Evolutionary conservation across 2,797 vertebrate genomes (phyloP).

Genomic region (Acestrorhynchus altus): DNA sequence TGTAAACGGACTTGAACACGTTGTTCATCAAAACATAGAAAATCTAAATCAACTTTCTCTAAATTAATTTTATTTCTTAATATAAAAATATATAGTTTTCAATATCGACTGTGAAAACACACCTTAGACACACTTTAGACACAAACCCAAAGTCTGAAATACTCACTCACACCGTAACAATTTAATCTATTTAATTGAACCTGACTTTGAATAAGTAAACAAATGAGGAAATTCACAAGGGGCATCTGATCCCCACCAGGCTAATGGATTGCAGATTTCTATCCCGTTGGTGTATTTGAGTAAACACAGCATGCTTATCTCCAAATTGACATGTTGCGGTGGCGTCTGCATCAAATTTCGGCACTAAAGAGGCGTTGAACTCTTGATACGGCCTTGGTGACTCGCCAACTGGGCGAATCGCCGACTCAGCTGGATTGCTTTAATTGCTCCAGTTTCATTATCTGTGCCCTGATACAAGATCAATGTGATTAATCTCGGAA

Average conservation of each 20-base stretch:
- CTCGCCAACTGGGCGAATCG: slow-evolving; percentile 74
- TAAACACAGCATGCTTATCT: slow-evolving; percentile 81
- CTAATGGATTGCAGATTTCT: slow-evolving; percentile 83
- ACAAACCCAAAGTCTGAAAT: slow-evolving; percentile 14
- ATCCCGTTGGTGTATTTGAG: slow-evolving; percentile 74
- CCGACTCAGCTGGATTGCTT: slow-evolving; percentile 62
- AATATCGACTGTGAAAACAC: background rate
- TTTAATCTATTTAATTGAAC: slow-evolving; percentile 81
- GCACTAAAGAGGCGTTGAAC: slow-evolving; percentile 76
- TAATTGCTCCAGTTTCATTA: slow-evolving; percentile 58
- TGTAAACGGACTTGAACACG: too few relatives aligned
- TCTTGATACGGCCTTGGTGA: slow-evolving; percentile 75
- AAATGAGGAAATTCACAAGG: slow-evolving; percentile 80
- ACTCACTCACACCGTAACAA: slow-evolving; percentile 41
- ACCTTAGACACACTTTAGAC: too few relatives aligned
- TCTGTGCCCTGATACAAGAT: slow-evolving; percentile 57
- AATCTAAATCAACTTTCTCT: too few relatives aligned
- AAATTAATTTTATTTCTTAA: background rate
- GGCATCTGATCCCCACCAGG: slow-evolving; percentile 75
- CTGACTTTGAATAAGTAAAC: slow-evolving; percentile 82
- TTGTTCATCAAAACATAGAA: too few relatives aligned
- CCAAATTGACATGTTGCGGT: slow-evolving; percentile 76
- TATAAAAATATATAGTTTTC: too few relatives aligned
- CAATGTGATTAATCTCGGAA: slow-evolving; percentile 52
- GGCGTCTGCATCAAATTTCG: slow-evolving; percentile 78